Conservation (phyloP, 1,140 invertebrate species). For the Daktulosphaira vitifoliae region DNA sequence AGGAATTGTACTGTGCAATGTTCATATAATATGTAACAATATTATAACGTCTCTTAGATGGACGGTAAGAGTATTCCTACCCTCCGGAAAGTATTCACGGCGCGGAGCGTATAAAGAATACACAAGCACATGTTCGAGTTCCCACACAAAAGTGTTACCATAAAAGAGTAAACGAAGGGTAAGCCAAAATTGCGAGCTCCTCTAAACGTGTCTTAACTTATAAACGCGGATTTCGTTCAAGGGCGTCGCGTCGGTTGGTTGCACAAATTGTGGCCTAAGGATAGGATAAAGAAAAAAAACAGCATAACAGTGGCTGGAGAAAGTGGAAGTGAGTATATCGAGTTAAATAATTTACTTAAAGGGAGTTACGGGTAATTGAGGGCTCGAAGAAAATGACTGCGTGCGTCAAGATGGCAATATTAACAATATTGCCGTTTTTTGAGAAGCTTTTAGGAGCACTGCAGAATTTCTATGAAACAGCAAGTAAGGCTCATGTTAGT, state of each 20-base stretch:
- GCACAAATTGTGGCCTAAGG: slow-evolving; percentile 21
- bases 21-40: too few species aligned
- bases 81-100: background rate
- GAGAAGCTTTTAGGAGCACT: slow-evolving; percentile 18
- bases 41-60: too few species aligned
- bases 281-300: background rate
- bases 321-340: background rate
- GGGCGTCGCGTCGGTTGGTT: background rate
- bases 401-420: background rate
- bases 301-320: too few species aligned
- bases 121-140: slow-evolving; percentile 5
- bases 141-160: background rate
- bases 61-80: background rate
- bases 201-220: slow-evolving; percentile 22
- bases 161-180: background rate
- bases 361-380: slow-evolving; percentile 30
- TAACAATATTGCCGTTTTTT: slow-evolving; percentile 21
- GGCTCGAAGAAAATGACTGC: background rate
- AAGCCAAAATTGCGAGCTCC: slow-evolving; percentile 16
- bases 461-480: too few species aligned
- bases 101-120: slow-evolving; percentile 5
- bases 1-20: too few species aligned
- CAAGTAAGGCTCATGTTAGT: too few species aligned
- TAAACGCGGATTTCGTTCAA: background rate
- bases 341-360: slow-evolving; percentile 30